Evolutionary conservation across 2,797 vertebrate species (phyloP), one percentile per base, ranked within the genome.

Genomic region (Enoplosus armatus): DNA sequence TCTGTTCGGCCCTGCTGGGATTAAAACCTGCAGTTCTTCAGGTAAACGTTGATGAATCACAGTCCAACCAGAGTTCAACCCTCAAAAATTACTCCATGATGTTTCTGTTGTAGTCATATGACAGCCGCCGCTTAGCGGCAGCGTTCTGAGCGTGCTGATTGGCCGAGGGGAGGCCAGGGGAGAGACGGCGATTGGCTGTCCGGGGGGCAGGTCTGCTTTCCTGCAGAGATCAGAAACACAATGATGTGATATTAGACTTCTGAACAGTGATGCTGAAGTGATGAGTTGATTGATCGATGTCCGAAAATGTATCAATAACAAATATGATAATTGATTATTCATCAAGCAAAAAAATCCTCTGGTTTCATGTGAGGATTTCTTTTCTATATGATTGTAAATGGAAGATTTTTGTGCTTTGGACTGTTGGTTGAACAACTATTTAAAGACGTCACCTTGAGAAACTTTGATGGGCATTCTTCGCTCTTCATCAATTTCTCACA

Each of bases 101-200:
- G 83, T 92, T 95, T 56, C 90, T 93, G 94, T 94, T 95, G 88
- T 89, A 79, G 88, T 96, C 95, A 15, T 91, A 94, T 0, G 95
- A 95, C 69, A 95, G 88, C 73, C 93, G 94, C 55, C 95, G 91
- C 85, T 95, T 95, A 29, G 93, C 89, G 0, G 83, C 89, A 27
- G 85, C 79, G 8, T 64, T 80, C 20, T 89, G 92, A 72, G 87
- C 69, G 45, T 92, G 91, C 83, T 86, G 93, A 91, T 92, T 93
- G 87, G 94, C 86, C 0, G 90, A 89, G 20, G 90, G 87, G 65
- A 93, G 92, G 75, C 94, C 91, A 1, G 93, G 92, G 53, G 94
- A 94, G 67, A 93, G 91, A 8, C 91, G 91, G 29, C 87, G 87
- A 75, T 61, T 87, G 37, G 88, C 59, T 12, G 88, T 77, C 80